Evolutionary conservation across 2,113 vertebrate genomes (phyloP).

Genomic region (Rhinichthys klamathensis): DNA sequence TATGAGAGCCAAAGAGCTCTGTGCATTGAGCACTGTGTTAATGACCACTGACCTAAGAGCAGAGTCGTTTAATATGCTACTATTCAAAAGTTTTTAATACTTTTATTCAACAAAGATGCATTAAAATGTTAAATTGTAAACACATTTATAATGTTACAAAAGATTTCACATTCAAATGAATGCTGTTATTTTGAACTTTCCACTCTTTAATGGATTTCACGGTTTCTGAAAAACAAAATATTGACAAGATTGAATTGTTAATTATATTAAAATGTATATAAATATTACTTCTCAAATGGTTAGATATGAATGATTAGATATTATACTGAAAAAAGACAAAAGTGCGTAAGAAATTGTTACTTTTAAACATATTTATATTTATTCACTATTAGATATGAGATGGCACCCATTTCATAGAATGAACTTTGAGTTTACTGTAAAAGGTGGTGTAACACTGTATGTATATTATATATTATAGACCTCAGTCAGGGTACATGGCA

Average conservation of each 20-base stretch:
- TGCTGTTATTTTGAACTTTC: neutral
- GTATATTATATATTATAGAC: neutral
- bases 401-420: neutral
- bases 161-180: neutral
- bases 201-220: too few species aligned
- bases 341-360: too few species aligned
- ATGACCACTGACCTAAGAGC: constrained; percentile 54
- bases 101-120: neutral
- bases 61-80: neutral
- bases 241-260: too few species aligned
- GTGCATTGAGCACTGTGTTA: constrained; percentile 56
- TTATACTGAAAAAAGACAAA: too few species aligned
- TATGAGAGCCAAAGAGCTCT: neutral
- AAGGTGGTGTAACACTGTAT: neutral
- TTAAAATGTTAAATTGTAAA: neutral
- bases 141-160: neutral
- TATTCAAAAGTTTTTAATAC: neutral
- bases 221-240: too few species aligned
- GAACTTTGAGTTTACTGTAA: neutral
- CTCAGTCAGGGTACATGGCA: neutral
- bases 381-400: too few species aligned
- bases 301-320: too few species aligned
- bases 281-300: too few species aligned
- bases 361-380: too few species aligned
- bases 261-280: too few species aligned